Evolutionary conservation across 2,113 vertebrate genomes (phyloP).

Genomic region (Tachycineta bicolor): DNA sequence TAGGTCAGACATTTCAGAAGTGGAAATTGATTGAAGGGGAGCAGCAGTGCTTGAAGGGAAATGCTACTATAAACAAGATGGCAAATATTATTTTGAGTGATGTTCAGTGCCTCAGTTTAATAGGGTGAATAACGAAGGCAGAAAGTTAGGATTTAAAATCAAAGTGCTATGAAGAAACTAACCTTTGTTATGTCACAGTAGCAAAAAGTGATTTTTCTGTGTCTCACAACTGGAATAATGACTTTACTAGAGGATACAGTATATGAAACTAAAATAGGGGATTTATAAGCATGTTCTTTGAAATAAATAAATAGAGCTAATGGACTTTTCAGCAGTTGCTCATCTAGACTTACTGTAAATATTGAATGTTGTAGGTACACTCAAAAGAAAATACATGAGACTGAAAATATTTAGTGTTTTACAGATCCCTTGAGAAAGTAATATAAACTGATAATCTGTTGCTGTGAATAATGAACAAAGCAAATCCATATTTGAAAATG

Average conservation of each 20-base stretch:
- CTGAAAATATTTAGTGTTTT: neutral
- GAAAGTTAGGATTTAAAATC: constrained; percentile 53
- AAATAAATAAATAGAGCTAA: neutral
- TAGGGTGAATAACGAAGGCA: constrained; percentile 24
- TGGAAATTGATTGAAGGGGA: neutral
- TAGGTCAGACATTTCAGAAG: neutral
- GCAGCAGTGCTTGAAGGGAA: constrained; percentile 37
- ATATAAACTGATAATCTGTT: neutral
- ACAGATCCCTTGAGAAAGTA: neutral
- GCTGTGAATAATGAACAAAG: neutral
- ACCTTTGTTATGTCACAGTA: neutral
- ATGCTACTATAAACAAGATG: neutral
- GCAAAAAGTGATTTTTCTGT: neutral
- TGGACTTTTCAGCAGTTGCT: neutral
- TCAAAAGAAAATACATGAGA: neutral
- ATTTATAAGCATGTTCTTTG: neutral
- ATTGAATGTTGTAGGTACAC: neutral
- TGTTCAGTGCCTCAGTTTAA: constrained; percentile 11
- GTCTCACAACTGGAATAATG: neutral
- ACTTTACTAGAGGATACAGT: neutral
- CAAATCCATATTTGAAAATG: neutral
- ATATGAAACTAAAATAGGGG: neutral
- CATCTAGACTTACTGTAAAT: neutral
- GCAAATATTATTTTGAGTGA: constrained; percentile 40
- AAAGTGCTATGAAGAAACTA: neutral